Base-by-base conservation (phyloP, 2,797 vertebrate genomes). In the Tapera naevia region DNA sequence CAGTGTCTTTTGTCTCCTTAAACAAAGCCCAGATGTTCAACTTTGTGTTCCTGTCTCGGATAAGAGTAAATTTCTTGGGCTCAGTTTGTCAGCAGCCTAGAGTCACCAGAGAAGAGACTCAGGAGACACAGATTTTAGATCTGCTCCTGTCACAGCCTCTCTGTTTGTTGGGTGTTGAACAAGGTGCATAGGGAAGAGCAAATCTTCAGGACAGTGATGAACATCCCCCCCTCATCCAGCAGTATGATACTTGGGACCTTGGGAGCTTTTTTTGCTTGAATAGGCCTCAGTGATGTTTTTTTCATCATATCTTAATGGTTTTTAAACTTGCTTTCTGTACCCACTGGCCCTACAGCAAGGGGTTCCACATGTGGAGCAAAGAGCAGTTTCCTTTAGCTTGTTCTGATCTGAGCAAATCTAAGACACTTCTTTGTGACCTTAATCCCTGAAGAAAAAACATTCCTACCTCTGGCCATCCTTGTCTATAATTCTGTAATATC, bases 321-420 rank as follows among this genome's bases (percentile, higher is more conserved):
- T 92, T 71, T 3, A 74, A 82, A 57, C 19, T 81, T 0, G 0
- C 5, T 73, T 92, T 22, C 15, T 58, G 28, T 16, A 39, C 13
- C 8, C 19, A 28, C 27, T 0, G 1, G 7, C 82, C 39, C 46
- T 67, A 30, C 18, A 85, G 28, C 24, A 81, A 65, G 18, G 17
- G 1, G 14, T 24, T 85, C 43, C 53, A 57, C 13, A 15, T 0
- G 0, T 50, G 50, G 32, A 18, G 10, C 15, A 45, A 82, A 54
- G 37, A 67, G 5, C 25, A 80, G 7, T 50, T n/a, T 76, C 17
- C 37, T 88, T 62, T 45, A 80, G 13, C 28, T 80, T 1, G 0
- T 54, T 93, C 37, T 80, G 23, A 60, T 45, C 35, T 85, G 12
- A 85, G 9, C 4, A 91, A 89, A 83, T 9, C 11, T 14, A 11